A percentile compares a stretch with the other conserved stretches of the same genome.
Evolutionary conservation across 2,113 vertebrate species (phyloP).

Genomic region (Arizona elegans): DNA sequence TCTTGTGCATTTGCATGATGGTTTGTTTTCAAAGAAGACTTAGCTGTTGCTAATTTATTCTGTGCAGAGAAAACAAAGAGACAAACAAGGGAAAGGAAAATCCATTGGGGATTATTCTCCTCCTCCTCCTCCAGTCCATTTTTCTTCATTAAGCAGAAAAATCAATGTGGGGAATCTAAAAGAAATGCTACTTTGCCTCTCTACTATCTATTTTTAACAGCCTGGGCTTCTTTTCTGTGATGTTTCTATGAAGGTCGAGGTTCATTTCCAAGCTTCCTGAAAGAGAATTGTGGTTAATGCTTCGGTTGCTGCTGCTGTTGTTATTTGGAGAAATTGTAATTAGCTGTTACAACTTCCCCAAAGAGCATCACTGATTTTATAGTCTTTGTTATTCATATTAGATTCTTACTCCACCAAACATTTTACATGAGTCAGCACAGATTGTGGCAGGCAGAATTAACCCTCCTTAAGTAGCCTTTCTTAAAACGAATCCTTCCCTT

Average conservation of each 20-base stretch:
- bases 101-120: neutral
- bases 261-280: neutral
- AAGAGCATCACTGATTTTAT: neutral
- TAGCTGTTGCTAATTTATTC: neutral
- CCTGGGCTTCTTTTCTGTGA: neutral
- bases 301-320: neutral
- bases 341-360: neutral
- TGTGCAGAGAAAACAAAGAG: neutral
- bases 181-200: neutral
- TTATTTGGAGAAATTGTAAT: neutral
- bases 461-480: constrained; percentile 32
- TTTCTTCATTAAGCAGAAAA: constrained; percentile 12
- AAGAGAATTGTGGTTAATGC: neutral
- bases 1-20: constrained; percentile 5
- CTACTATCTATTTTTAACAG: neutral
- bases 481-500: constrained; percentile 29
- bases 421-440: neutral
- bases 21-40: neutral
- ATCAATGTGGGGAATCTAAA: constrained; percentile 9
- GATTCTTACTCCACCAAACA: neutral
- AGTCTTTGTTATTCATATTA: fast-evolving
- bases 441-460: neutral
- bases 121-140: neutral
- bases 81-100: neutral
- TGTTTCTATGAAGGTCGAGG: constrained; percentile 15